Percentiles rank a stretch among this genome's conserved stretches.
Evolutionary conservation across 2,888 invertebrate genomes (phyloP).

Genomic region (Slavum lentiscoides): DNA sequence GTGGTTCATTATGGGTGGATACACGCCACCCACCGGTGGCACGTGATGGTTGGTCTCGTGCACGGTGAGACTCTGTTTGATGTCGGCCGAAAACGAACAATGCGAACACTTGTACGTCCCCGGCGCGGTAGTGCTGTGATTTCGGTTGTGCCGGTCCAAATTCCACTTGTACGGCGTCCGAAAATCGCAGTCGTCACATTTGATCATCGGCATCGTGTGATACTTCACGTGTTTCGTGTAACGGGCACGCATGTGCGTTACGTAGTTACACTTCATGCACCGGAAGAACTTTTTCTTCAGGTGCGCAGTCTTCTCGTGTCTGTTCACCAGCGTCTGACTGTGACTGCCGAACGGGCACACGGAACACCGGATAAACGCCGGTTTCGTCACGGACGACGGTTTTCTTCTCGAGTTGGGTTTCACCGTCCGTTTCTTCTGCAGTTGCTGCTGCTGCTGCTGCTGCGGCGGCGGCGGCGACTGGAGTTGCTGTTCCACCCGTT

Average conservation of each 20-base stretch:
- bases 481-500: not conserved
- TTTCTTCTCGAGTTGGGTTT: conserved; percentile 54
- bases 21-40: conserved; percentile 71
- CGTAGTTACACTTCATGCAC: conserved; percentile 89
- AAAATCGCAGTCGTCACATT: conserved; percentile 91
- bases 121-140: conserved; percentile 73
- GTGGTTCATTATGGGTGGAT: conserved; percentile 56
- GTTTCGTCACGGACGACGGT: conserved; percentile 46
- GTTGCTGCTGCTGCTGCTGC: conserved; percentile 32
- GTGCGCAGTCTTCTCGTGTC: conserved; percentile 77
- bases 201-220: conserved; percentile 92
- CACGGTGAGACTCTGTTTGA: conserved; percentile 87
- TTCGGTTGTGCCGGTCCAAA: conserved; percentile 89
- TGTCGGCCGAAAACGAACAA: conserved; percentile 89
- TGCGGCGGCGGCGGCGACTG: too few relatives aligned
- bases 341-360: conserved; percentile 72
- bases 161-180: conserved; percentile 85
- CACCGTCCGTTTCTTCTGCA: conserved; percentile 61
- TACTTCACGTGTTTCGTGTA: conserved; percentile 92
- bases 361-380: conserved; percentile 62
- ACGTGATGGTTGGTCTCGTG: conserved; percentile 90
- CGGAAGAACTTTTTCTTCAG: conserved; percentile 78
- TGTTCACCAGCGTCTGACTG: conserved; percentile 68
- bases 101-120: conserved; percentile 84
- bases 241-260: conserved; percentile 84